Conservation (phyloP, 2,113 vertebrate genomes). For the Ceyx melanurus region DNA sequence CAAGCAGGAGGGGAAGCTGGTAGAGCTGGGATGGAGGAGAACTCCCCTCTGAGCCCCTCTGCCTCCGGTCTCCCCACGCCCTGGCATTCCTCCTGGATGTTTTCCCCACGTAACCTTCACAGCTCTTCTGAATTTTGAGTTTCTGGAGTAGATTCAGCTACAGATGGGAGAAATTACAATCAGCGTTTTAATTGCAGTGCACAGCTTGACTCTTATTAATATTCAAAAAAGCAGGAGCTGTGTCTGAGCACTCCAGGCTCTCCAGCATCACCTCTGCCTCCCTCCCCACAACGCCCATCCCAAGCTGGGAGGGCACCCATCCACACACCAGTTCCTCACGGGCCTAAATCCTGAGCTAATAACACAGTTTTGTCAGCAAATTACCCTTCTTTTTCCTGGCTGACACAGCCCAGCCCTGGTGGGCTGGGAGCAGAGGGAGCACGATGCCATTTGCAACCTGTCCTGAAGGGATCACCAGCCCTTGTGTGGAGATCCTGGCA, state of each 20-base stretch:
- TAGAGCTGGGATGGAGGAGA: background rate
- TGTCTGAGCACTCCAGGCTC: background rate
- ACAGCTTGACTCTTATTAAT: constrained; percentile 72
- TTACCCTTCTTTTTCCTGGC: background rate
- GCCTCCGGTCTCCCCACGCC: fast-evolving
- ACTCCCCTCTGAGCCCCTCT: background rate
- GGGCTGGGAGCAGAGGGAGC: background rate
- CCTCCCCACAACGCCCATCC: background rate
- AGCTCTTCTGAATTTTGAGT: background rate
- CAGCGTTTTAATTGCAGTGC: constrained; percentile 70
- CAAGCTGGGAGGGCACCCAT: fast-evolving
- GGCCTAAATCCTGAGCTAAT: background rate
- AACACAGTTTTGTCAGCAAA: fast-evolving
- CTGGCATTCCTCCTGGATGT: background rate
- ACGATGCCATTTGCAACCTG: background rate
- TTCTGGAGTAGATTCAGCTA: constrained; percentile 39
- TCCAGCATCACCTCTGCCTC: background rate
- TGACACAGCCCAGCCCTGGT: fast-evolving
- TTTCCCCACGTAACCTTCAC: background rate
- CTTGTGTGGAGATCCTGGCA: background rate
- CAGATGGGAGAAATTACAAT: constrained; percentile 68
- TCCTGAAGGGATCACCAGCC: fast-evolving
- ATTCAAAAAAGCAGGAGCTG: constrained; percentile 36
- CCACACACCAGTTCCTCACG: fast-evolving
- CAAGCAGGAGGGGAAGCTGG: background rate